Percentiles rank a stretch among this genome's conserved stretches.
These are phyloP conservation scores for Penelope pileata DNA, from an alignment of 2,113 vertebrate species.

Conservation along the genomic window DNA sequence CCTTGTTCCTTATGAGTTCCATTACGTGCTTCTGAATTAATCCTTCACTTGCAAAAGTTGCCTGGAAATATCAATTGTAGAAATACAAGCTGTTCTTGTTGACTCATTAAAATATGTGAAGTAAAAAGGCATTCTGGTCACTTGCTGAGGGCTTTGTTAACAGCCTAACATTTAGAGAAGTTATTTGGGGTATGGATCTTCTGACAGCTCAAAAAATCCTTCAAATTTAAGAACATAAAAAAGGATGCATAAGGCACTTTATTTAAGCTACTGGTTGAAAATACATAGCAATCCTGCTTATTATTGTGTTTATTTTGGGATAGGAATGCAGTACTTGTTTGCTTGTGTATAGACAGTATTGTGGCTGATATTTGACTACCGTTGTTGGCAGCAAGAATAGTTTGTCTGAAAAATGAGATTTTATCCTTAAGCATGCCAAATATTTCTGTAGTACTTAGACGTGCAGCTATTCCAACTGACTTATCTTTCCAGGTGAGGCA, in stretches of 20 bases:
- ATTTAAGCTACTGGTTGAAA: neutral
- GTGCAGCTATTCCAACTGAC: neutral
- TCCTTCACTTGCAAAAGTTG: neutral
- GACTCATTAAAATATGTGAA: neutral
- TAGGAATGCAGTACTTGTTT: neutral
- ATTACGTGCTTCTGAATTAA: neutral
- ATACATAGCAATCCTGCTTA: neutral
- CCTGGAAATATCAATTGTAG: neutral
- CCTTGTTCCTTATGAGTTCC: neutral
- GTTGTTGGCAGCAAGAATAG: neutral
- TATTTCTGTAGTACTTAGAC: neutral
- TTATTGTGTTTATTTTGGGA: neutral
- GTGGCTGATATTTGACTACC: neutral
- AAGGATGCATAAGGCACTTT: neutral
- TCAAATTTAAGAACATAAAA: neutral
- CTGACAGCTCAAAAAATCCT: neutral
- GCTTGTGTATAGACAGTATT: neutral
- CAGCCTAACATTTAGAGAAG: neutral
- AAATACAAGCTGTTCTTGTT: neutral
- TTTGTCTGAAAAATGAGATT: neutral
- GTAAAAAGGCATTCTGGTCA: neutral
- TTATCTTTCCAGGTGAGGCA: neutral
- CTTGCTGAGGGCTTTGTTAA: neutral
- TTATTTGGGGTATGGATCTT: neutral
- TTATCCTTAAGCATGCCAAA: neutral